Base-by-base conservation (phyloP, 2,888 invertebrate genomes). In the Aspidapion aeneum region DNA sequence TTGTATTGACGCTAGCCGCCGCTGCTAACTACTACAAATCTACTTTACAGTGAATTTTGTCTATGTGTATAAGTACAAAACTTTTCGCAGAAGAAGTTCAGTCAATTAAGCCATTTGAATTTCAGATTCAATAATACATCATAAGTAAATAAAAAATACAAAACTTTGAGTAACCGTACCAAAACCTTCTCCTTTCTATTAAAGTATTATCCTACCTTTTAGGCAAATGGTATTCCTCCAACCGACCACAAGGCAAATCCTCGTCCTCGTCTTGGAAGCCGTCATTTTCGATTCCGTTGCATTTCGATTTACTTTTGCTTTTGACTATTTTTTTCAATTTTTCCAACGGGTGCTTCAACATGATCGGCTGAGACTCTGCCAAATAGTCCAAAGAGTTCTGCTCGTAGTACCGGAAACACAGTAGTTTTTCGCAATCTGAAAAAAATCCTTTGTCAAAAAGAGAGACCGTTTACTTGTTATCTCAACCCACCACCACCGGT, bases 381-480 rank as follows among this genome's bases (percentile, higher is more conserved):
- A 85, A 82, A 75, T 87, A 87, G 72, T 87, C 85, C 71, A 87
- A 82, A 67, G 83, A 84, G 64, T 86, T 82, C 69, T 86, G 86
- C 79, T 86, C 86, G 81, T 87, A 88, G 80, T 88, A 89, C 58
- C 88, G 87, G 78, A 89, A 88, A 77, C 88, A 88, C 69, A 88
- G 82, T 68, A 87, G 81, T 77, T 87, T 87, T 76, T 86, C 86
- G 77, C 86, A 86, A 77, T 87, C 88, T 88, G 83, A 66, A 86
- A 85, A 65, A 66, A 59, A n/a, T n/a, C n/a, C n/a, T n/a, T n/a
- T n/a, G n/a, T n/a, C n/a, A n/a, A n/a, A 65, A 62, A 68, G 22
- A 57, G 16, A n/a, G n/a, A n/a, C n/a, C n/a, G n/a, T n/a, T n/a
- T n/a, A n/a, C n/a, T n/a, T n/a, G n/a, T n/a, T n/a, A n/a, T n/a